Evolutionary conservation across 2,113 vertebrate species (phyloP), one percentile per base, ranked within the genome.

Genomic region (Gnathonemus echidnorhynchus): DNA sequence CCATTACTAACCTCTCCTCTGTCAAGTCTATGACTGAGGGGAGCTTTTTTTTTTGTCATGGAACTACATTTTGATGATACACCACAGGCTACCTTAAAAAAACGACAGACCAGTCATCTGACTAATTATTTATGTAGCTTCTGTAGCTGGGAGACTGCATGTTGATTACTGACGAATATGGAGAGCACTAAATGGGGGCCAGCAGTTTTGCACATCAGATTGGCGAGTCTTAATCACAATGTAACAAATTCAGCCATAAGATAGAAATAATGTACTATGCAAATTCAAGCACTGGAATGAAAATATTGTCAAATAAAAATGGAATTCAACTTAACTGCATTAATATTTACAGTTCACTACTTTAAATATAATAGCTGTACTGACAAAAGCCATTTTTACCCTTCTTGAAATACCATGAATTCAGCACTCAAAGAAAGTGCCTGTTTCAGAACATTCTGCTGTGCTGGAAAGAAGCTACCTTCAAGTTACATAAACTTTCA

Each of bases 41-140:
- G 91, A 90, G 89, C 58, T 56, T 11, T 90, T 83, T 90, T 90
- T 89, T 91, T 88, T 88, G 89, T 88, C 83, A 88, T 5, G 17
- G 89, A 42, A 90, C 90, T 89, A 62, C 86, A 90, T 90, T 13
- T 90, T 90, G 83, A 92, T 62, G 77, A 92, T 89, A 91, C 85
- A 50, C 70, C 27, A 35, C 45, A 27, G 19, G 62, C 27, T 56
- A 27, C 21, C 24, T 85, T 24, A 45, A 42, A 46, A 48, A 46
- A 24, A 85, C 3, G 39, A 46, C 83, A 42, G 17, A 83, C 42
- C 83, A 85, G 42, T 39, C 39, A 85, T 80, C 74, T 80, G 62
- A 70, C 62, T 70, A 70, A 80, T 80, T 80, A 80, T 77, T 77
- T 77, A 39, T 77, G 70, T 39, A 35, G 70, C 70, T 77, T 77